These are phyloP conservation scores for Drosophila cardini DNA, from an alignment of 1,140 invertebrate species.

Conservation along the genomic window DNA sequence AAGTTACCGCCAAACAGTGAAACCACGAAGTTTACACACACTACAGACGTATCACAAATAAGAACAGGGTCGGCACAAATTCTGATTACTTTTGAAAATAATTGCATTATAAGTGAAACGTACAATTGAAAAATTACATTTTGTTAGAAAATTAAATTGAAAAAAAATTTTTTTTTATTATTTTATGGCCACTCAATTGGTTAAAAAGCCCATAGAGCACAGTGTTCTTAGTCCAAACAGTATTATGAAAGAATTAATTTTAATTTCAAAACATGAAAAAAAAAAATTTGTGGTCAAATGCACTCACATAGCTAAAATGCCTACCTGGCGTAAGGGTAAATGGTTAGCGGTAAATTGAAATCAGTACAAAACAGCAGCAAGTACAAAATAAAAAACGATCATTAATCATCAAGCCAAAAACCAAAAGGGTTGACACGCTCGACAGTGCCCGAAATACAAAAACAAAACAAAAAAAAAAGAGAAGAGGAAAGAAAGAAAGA, in stretches of 20 bases:
- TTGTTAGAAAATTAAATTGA: too few relatives aligned
- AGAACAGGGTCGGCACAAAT: too few relatives aligned
- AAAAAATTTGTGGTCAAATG: too few relatives aligned
- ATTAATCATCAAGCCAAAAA: constrained; percentile 68
- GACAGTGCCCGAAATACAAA: constrained; percentile 53
- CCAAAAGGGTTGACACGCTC: constrained; percentile 77
- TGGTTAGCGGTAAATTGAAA: constrained; percentile 67
- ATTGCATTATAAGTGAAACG: too few relatives aligned
- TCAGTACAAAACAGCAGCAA: constrained; percentile 70
- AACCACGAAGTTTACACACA: constrained; percentile 19
- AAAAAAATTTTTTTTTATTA: too few relatives aligned
- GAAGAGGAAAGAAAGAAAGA: background rate
- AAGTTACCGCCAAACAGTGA: background rate
- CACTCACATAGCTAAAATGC: background rate
- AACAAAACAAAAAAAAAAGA: constrained; percentile 23
- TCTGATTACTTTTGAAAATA: background rate
- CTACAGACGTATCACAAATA: background rate
- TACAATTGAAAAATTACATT: too few relatives aligned
- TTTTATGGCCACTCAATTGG: too few relatives aligned
- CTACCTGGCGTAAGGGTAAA: constrained; percentile 17
- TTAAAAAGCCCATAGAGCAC: too few relatives aligned
- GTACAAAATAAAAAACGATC: constrained; percentile 65
- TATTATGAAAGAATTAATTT: too few relatives aligned
- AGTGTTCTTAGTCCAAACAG: too few relatives aligned
- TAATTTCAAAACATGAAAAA: too few relatives aligned